Percentiles rank a stretch among this genome's conserved stretches.
phyloP scores from a whole-genome alignment of 2,888 invertebrate genomes.

The Dynastes hyllus region DNA sequence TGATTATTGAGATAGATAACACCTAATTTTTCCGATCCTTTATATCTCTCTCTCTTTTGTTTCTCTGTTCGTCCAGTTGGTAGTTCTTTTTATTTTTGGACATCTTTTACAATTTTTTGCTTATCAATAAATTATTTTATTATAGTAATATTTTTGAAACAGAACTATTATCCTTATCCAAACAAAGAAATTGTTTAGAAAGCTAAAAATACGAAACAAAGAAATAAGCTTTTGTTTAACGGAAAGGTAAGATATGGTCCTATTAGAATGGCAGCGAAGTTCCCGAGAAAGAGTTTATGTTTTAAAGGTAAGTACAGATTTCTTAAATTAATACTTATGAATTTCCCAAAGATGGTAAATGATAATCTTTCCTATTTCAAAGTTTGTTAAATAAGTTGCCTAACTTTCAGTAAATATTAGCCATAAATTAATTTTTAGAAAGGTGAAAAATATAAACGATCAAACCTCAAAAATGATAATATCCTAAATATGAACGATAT shows the following conservation, averaged over 20 bases:
- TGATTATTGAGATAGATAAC: constrained; percentile 3
- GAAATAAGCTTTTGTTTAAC: too few relatives aligned
- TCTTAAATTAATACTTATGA: not conserved
- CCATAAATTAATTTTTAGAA: too few relatives aligned
- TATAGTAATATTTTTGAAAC: constrained; percentile 47
- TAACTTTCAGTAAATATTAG: too few relatives aligned
- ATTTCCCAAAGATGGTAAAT: too few relatives aligned
- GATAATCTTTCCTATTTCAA: too few relatives aligned
- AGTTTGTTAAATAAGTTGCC: too few relatives aligned
- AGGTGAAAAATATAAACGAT: too few relatives aligned
- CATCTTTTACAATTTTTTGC: constrained; percentile 50
- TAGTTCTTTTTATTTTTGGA: constrained; percentile 58
- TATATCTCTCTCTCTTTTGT: constrained; percentile 5
- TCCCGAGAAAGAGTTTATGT: not conserved
- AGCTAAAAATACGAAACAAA: too few relatives aligned
- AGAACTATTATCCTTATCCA: constrained; percentile 25
- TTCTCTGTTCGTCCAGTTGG: constrained; percentile 54
- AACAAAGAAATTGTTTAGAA: not conserved
- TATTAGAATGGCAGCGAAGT: not conserved
- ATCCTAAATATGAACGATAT: too few relatives aligned
- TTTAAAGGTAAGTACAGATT: constrained; percentile 1
- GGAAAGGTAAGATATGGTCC: too few relatives aligned
- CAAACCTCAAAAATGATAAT: too few relatives aligned
- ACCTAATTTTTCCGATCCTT: constrained; percentile 52
- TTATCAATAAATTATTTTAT: constrained; percentile 57